phyloP scores from a whole-genome alignment of 2,888 invertebrate genomes.

The Thalpophila matura region DNA sequence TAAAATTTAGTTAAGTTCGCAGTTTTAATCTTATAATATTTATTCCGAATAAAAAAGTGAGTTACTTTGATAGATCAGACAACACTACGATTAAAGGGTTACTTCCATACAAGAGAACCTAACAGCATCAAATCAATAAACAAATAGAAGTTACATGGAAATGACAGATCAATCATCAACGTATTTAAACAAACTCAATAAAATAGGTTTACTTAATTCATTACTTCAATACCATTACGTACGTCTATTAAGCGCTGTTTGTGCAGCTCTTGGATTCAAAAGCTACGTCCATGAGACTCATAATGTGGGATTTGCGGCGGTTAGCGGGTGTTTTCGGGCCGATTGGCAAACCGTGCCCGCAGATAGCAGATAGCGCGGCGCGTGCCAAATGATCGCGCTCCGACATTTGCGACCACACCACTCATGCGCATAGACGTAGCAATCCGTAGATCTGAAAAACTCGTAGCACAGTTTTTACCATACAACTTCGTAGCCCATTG shows the following conservation, averaged over 20 bases:
- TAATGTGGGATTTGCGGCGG: conserved; percentile 68
- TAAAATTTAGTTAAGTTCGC: background rate
- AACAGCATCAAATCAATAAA: conserved; percentile 12
- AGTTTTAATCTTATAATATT: too few relatives aligned
- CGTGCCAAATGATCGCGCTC: conserved; percentile 78
- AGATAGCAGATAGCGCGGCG: conserved; percentile 74
- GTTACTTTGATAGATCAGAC: background rate
- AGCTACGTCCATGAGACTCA: conserved; percentile 63
- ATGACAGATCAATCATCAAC: conserved; percentile 15
- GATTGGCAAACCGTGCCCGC: conserved; percentile 65
- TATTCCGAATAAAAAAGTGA: too few relatives aligned
- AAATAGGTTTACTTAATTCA: conserved; percentile 35
- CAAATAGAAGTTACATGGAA: conserved; percentile 12
- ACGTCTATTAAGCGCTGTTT: conserved; percentile 46
- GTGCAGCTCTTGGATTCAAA: conserved; percentile 54
- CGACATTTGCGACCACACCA: conserved; percentile 73
- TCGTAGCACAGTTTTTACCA: background rate
- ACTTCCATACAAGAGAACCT: background rate
- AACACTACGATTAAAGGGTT: background rate
- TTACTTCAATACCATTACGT: conserved; percentile 30
- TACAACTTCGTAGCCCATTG: background rate
- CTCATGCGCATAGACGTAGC: conserved; percentile 45
- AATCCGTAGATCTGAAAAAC: conserved; percentile 32
- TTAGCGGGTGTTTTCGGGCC: conserved; percentile 61
- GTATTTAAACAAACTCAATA: background rate